Percentiles rank a stretch among this genome's conserved stretches.
Conservation (phyloP, 2,113 vertebrate genomes). For the Opisthocomus hoazin region DNA sequence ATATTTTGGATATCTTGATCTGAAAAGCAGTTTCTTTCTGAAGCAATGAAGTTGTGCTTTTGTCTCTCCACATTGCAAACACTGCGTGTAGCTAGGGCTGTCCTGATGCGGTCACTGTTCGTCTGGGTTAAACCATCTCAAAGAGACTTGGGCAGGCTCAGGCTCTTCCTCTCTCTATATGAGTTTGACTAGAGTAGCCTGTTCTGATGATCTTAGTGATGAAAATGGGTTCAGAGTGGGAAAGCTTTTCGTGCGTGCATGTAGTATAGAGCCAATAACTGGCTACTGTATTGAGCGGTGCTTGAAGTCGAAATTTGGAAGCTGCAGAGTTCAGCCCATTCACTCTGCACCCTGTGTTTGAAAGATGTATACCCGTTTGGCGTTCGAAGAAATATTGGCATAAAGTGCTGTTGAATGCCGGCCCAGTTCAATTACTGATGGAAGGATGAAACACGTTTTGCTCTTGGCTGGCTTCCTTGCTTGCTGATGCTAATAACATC, state of each 20-base stretch:
- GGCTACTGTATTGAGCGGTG: background rate
- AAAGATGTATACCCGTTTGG: background rate
- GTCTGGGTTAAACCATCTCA: background rate
- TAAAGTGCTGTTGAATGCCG: background rate
- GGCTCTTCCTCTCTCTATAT: background rate
- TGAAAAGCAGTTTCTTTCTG: background rate
- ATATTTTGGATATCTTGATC: background rate
- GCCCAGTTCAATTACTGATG: slow-evolving; percentile 1
- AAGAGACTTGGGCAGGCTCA: background rate
- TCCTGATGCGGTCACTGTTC: background rate
- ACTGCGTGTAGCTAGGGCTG: background rate
- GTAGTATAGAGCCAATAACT: background rate
- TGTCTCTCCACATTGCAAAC: background rate
- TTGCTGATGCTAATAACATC: slow-evolving; percentile 28
- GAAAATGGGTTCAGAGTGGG: background rate
- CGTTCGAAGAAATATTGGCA: slow-evolving; percentile 46
- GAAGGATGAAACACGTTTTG: slow-evolving; percentile 24
- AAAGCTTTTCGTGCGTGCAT: background rate
- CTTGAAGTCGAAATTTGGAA: background rate
- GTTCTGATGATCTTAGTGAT: background rate
- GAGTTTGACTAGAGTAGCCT: background rate
- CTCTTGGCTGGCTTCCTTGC: slow-evolving; percentile 49
- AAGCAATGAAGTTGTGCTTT: background rate
- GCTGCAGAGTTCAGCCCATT: background rate
- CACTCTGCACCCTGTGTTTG: background rate